Evolutionary conservation across 2,888 invertebrate species (phyloP).

Genomic region (Cantharis rustica): DNA sequence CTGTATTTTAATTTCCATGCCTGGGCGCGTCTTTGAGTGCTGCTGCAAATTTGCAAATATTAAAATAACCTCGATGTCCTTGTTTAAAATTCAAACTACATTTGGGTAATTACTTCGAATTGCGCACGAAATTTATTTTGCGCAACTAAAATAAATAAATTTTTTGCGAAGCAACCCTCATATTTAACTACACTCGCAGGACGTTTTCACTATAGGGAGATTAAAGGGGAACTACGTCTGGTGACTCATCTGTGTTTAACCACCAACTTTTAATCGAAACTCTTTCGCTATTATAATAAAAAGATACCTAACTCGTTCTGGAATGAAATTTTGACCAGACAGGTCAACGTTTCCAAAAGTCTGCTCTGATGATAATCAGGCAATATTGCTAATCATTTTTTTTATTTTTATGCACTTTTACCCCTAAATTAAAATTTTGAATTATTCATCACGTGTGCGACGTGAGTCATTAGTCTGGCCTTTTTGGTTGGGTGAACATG

Average conservation of each 20-base stretch:
- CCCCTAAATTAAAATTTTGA: neutral
- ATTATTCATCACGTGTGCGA: neutral
- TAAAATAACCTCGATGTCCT: neutral
- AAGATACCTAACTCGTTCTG: neutral
- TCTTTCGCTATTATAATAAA: neutral
- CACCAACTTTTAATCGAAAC: neutral
- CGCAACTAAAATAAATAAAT: neutral
- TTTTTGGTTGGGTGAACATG: neutral
- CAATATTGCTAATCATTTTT: neutral
- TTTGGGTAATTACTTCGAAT: neutral
- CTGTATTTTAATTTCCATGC: neutral
- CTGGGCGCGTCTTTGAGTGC: neutral
- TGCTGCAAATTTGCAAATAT: neutral
- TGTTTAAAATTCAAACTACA: neutral
- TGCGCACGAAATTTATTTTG: neutral
- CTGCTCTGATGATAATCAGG: neutral
- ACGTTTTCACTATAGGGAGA: neutral
- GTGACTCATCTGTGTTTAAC: slow-evolving; percentile 1
- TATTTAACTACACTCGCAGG: neutral
- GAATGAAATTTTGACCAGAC: neutral
- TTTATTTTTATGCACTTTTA: neutral
- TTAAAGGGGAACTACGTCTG: slow-evolving; percentile 4
- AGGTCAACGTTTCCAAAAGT: neutral
- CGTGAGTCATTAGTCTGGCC: neutral
- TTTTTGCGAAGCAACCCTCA: neutral